Evolutionary conservation across 2,113 vertebrate genomes (phyloP), one percentile per base, ranked within the genome.

Genomic region (Actinemys pallida): DNA sequence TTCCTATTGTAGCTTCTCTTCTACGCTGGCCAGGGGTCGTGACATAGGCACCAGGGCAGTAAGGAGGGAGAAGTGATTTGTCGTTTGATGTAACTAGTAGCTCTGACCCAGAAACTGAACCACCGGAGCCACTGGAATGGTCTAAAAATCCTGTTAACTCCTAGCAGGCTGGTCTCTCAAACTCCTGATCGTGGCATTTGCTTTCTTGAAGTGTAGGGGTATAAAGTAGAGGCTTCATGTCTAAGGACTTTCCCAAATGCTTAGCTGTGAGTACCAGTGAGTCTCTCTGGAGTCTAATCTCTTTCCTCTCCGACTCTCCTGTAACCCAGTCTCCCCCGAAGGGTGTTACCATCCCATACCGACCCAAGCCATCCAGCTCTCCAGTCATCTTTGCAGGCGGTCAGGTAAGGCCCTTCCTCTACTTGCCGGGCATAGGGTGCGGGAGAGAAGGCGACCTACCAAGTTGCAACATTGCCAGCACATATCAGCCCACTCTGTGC

Each of bases 301-400:
- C 95, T 93, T 90, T 95, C 49, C 93, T 97, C 59, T 98, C 92
- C 97, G 95, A 95, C 93, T 97, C 95, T 98, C 96, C 96, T 85
- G 83, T 93, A 84, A 29, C 81, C 81, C 98, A 99, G 99, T 99
- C 99, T 98, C 99, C 99, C 93, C 99, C 99, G 90, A 99, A 99
- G 98, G 99, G 99, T 92, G 99, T 99, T 97, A 99, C 99, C 98
- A 99, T 99, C 98, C 99, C 99, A 16, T 99, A 99, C 98, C 98
- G 99, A 97, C 99, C 99, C 98, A 99, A 99, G 98, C 99, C 99
- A 96, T 99, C 99, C 98, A 99, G 99, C 98, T 99, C 99, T 94
- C 99, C 99, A 0, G 99, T 99, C 98, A 99, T 99, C 98, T 99
- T 99, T 97, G 99, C 99, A 98, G 99, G 99, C 93, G 99, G 99